These are phyloP conservation scores for Scolopax rusticola DNA, from an alignment of 2,797 vertebrate genomes.

Conservation along the genomic window DNA sequence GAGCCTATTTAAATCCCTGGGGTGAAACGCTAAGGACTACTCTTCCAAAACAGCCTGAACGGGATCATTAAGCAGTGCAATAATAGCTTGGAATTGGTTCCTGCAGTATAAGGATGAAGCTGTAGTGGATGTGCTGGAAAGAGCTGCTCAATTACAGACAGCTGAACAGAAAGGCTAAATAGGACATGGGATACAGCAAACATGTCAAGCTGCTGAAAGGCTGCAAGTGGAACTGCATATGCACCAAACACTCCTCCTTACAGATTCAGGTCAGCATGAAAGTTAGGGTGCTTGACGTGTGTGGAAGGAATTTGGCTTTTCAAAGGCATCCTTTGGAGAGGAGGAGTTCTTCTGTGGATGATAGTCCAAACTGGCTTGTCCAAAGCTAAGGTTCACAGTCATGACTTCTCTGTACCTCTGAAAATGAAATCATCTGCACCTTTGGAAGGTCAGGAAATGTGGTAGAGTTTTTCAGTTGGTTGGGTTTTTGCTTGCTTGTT, in stretches of 20 bases:
- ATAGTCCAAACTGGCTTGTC: neutral
- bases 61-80: conserved; percentile 72
- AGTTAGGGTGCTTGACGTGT: neutral
- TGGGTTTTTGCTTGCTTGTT: neutral
- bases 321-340: neutral
- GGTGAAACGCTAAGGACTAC: conserved; percentile 61
- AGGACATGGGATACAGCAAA: neutral
- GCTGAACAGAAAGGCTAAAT: neutral
- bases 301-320: neutral
- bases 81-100: conserved; percentile 61
- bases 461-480: neutral
- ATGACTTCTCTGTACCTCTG: neutral
- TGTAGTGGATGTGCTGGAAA: conserved; percentile 38
- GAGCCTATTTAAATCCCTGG: conserved; percentile 73
- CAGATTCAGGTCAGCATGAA: neutral
- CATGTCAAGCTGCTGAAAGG: neutral
- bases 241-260: neutral
- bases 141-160: conserved; percentile 15
- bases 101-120: conserved; percentile 33
- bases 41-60: conserved; percentile 71
- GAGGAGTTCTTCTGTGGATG: neutral
- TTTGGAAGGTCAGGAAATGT: neutral
- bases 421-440: neutral
- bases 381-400: neutral
- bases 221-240: neutral